Evolutionary conservation across 2,797 vertebrate genomes (phyloP), one percentile per base, ranked within the genome.

Genomic region (Nyctibius grandis): DNA sequence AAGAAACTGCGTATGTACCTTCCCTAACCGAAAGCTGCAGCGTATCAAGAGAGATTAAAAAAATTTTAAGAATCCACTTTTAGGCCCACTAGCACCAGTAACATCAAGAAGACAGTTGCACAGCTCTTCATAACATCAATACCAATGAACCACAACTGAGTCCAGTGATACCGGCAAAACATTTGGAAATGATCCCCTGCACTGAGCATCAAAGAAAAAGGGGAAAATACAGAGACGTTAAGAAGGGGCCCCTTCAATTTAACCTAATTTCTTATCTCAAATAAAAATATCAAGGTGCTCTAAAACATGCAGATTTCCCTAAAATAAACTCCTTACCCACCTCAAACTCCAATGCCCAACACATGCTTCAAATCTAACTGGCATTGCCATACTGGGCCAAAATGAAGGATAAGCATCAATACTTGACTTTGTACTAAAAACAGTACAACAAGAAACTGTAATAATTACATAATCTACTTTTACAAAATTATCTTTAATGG

Each of bases 401-500:
- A 94, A 69, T 18, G n/a, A 96, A 85, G 72, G 77, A 50, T 25
- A 40, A 45, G 45, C 75, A 80, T 60, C 84, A 61, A 25, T 70
- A 67, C 9, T 15, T 69, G 25, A 75, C 50, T 93, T 63, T 0
- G 1, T 34, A 70, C 23, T 74, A 78, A 77, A 83, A 54, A n/a
- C 53, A 70, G 33, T 79, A 65, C 33, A 63, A 53, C 19, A 78
- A 93, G 61, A 69, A 85, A 73, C 34, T 59, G 67, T 47, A 91
- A 78, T 88, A 83, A 93, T 78, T 73, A 61, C 44, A 89, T 78
- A 75, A 94, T 69, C 53, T 90, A 22, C 25, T 93, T 91, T 65
- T 65, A 56, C 11, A 79, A 57, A 94, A 94, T 90, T 69, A 84
- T 65, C 86, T 92, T 68, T 95, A 93, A 95, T 88, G 59, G 61